A percentile compares a stretch with the other conserved stretches of the same genome.
Conservation (phyloP, 2,797 vertebrate species). For the Notoglanidium macrostoma region DNA sequence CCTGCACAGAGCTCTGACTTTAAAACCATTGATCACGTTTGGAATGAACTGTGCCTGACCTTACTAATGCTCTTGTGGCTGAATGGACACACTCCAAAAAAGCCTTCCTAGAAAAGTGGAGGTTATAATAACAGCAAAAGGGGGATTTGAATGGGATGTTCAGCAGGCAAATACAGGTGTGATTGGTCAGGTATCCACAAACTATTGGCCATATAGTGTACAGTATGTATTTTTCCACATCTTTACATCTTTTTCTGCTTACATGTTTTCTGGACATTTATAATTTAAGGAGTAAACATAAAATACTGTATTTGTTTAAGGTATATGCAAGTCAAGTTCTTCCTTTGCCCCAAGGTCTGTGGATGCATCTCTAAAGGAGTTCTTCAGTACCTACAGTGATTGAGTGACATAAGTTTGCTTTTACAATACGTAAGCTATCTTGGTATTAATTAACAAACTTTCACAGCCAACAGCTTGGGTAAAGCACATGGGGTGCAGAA, state of each 20-base stretch:
- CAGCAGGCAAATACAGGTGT: background rate
- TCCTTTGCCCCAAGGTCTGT: background rate
- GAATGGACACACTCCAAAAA: background rate
- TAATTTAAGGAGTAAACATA: background rate
- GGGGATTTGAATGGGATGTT: background rate
- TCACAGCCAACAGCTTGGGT: constrained; percentile 19
- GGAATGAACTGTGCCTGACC: background rate
- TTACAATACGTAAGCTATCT: background rate
- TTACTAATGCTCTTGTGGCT: background rate
- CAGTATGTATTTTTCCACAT: background rate
- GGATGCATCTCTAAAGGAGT: constrained; percentile 10
- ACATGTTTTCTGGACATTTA: background rate
- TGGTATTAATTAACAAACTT: constrained; percentile 30
- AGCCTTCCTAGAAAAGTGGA: background rate
- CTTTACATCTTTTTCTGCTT: background rate
- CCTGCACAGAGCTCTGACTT: background rate
- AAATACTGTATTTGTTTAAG: background rate
- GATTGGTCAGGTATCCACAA: background rate
- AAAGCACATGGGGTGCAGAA: constrained; percentile 2
- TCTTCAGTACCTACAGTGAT: background rate
- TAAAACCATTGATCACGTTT: constrained; percentile 3
- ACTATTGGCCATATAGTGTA: background rate
- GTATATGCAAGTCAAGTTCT: background rate
- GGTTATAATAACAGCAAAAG: background rate
- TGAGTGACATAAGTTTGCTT: background rate